Evolutionary conservation across 2,113 vertebrate genomes (phyloP), one percentile per base, ranked within the genome.

Genomic region (Myotis lucifugus): DNA sequence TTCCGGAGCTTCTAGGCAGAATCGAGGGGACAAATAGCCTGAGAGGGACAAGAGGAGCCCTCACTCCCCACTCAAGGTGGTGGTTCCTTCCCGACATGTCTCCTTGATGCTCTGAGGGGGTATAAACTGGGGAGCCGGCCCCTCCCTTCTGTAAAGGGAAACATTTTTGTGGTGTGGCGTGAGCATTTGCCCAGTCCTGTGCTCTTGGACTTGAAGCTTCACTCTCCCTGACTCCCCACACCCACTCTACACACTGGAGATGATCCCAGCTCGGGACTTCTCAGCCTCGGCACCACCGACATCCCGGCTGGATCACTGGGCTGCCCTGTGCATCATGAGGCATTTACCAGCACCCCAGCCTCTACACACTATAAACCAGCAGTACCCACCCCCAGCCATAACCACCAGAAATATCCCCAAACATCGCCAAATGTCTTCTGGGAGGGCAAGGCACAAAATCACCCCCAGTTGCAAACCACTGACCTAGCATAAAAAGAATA

Each of bases 111-210:
- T 10, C 67, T 15, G 27, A 17, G 2, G 23, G 17, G 5, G 1
- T 4, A 2, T 5, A 6, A 17, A 1, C 11, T 10, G 0, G 10
- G 29, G 56, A 76, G n/a, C 13, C 4, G 21, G 21, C 2, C 8
- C 10, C 14, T 6, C 29, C 46, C 84, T 59, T 19, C 79, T 46
- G 40, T 10, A 59, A 67, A 61, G 18, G 4, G 5, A 19, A 8
- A 46, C 52, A 8, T 64, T 52, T 10, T 69, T 8, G 0, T 3
- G 19, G 5, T 18, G 0, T 0, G 19, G 4, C 23, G 0, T 0
- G 2, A 59, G 19, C 7, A 1, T 42, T 15, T 50, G 9, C 12
- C 83, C 54, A 0, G 21, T 32, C 61, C 59, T 32, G 46, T 40
- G 56, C 29, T 34, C 18, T 42, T 81, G 86, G 40, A 59, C 15